Base-by-base conservation (phyloP, 2,113 vertebrate genomes). In the Damaliscus lunatus region DNA sequence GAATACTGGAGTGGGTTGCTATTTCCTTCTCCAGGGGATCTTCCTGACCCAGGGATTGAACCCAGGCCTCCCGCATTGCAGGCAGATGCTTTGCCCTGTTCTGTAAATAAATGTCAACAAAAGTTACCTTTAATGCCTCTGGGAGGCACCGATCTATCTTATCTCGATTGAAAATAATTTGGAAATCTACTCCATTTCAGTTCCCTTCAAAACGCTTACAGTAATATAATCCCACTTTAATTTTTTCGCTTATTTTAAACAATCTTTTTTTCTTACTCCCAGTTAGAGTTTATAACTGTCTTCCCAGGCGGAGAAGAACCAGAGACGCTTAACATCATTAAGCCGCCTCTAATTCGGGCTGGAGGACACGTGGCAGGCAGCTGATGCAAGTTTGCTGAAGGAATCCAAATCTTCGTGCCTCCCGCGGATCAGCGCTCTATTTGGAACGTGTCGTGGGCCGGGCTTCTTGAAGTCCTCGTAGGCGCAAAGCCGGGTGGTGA, bases 391-490 rank as follows among this genome's bases (percentile, higher is more conserved):
- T 62, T 48, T 25, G 16, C 36, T 33, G 50, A 78, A 82, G 71
- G 57, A 46, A 23, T 16, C 33, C 62, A 0, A 33, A 23, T 11
- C 31, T 50, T 17, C 50, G 27, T 9, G 48, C 16, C 46, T 62
- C 7, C 25, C 23, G 55, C 29, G 6, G 2, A 17, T 3, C 36
- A 14, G 29, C 55, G 53, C 40, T 4, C 1, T 0, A 0, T 29
- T 13, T 48, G 81, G 9, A 85, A 23, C 2, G 2, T 3, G 8
- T 9, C 3, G 1, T 13, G 2, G 7, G 21, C 15, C 1, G 4
- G 43, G 77, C 33, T 29, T 53, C 60, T 33, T 4, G 53, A 46
- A 46, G 17, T 71, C 43, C 13, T n/a, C 3, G 1, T 11, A 17
- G 52, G 67, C 6, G 0, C 31, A 33, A 19, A 17, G 14, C 62